These are phyloP conservation scores for Coregonus sp. DNA, from an alignment of 2,797 vertebrate species.

Conservation along the genomic window DNA sequence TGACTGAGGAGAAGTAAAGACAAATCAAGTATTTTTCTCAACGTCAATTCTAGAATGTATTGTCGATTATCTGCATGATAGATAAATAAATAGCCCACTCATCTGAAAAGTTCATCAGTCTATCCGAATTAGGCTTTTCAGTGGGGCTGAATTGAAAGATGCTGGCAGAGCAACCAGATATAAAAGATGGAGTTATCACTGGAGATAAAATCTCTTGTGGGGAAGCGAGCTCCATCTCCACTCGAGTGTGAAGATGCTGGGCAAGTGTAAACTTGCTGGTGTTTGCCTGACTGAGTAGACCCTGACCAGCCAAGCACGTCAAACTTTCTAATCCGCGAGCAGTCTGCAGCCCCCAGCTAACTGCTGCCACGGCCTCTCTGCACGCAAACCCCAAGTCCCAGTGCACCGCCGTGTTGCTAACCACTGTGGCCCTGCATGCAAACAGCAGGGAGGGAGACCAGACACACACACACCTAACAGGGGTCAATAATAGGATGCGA, in stretches of 20 bases:
- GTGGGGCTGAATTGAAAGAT: neutral
- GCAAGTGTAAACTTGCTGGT: slow-evolving; percentile 5
- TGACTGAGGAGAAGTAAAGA: neutral
- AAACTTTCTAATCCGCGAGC: neutral
- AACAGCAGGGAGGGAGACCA: neutral
- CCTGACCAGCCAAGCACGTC: neutral
- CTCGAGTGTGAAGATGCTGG: neutral
- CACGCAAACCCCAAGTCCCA: neutral
- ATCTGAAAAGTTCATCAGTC: neutral
- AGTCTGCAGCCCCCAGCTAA: neutral
- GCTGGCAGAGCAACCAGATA: neutral
- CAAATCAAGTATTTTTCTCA: neutral
- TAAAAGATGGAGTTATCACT: neutral
- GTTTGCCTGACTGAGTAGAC: neutral
- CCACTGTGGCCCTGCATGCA: neutral
- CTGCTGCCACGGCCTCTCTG: neutral
- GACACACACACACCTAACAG: neutral
- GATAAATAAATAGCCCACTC: neutral
- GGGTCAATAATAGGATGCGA: neutral
- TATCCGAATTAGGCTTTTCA: neutral
- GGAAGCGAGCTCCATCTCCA: neutral
- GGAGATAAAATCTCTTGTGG: no score
- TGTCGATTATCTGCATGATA: neutral
- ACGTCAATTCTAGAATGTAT: neutral
- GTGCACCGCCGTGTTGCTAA: neutral